These are phyloP conservation scores for Drosophila repletoides DNA, from an alignment of 1,140 invertebrate genomes.

Conservation along the genomic window DNA sequence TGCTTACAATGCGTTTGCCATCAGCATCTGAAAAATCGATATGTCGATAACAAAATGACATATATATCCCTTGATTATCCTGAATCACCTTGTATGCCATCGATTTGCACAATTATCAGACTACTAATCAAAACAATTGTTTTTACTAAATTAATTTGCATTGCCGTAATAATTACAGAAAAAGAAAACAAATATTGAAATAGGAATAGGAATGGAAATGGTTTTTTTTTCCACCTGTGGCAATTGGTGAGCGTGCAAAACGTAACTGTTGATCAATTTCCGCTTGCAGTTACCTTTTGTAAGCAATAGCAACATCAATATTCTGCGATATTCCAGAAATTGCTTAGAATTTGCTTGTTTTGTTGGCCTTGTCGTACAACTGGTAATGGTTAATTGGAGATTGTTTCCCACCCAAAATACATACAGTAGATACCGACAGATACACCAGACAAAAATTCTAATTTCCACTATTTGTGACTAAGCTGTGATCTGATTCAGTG, in stretches of 20 bases:
- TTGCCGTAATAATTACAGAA: slow-evolving; percentile 12
- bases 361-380: slow-evolving; percentile 48
- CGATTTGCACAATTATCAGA: slow-evolving; percentile 58
- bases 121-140: slow-evolving; percentile 40
- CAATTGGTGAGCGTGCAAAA: slow-evolving; percentile 33
- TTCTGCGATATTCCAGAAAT: slow-evolving; percentile 34
- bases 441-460: slow-evolving; percentile 36
- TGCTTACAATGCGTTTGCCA: slow-evolving; percentile 64
- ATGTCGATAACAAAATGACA: not conserved
- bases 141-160: slow-evolving; percentile 48
- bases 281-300: slow-evolving; percentile 65
- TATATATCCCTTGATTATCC: too few species aligned
- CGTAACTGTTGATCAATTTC: slow-evolving; percentile 54
- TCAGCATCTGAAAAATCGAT: slow-evolving; percentile 45
- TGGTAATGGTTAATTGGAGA: slow-evolving; percentile 72
- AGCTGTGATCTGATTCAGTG: not conserved
- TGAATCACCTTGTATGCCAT: slow-evolving; percentile 63
- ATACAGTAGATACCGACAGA: slow-evolving; percentile 11
- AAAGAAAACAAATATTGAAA: not conserved
- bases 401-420: slow-evolving; percentile 37
- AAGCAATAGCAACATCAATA: slow-evolving; percentile 29
- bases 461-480: slow-evolving; percentile 9
- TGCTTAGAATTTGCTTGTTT: slow-evolving; percentile 52
- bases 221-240: slow-evolving; percentile 7
- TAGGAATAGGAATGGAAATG: not conserved